These are phyloP conservation scores for Enteromius fasciolatus DNA, from an alignment of 2,797 vertebrate genomes.

Conservation along the genomic window DNA sequence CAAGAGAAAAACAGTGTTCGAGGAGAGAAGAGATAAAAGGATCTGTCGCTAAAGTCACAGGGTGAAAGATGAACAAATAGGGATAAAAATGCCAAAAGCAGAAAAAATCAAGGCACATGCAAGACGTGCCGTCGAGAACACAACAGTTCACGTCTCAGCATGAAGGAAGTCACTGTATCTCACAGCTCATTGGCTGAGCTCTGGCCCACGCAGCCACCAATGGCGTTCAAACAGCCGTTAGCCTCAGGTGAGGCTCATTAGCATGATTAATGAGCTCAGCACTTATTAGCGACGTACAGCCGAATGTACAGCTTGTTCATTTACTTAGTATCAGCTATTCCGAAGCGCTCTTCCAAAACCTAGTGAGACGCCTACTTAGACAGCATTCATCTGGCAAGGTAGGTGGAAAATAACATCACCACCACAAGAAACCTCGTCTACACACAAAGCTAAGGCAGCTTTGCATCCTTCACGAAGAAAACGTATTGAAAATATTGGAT, in stretches of 20 bases:
- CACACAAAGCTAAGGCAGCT: neutral
- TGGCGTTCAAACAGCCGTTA: conserved; percentile 41
- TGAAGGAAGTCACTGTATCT: conserved; percentile 21
- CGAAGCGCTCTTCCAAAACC: conserved; percentile 8
- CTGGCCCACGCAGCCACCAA: conserved; percentile 56
- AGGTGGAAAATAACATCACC: neutral
- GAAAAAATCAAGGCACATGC: conserved; percentile 52
- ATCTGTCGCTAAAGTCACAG: conserved; percentile 31
- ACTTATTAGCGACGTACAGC: conserved; percentile 66
- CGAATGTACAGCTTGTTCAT: conserved; percentile 47
- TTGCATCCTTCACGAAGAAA: no score
- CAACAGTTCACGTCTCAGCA: neutral
- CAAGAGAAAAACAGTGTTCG: neutral
- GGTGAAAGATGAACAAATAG: conserved; percentile 58
- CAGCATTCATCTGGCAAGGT: neutral
- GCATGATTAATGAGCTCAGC: conserved; percentile 74
- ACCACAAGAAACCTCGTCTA: neutral
- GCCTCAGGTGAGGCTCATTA: conserved; percentile 62
- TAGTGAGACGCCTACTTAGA: neutral
- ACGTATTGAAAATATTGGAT: no score
- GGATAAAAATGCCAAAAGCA: conserved; percentile 62
- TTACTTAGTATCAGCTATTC: conserved; percentile 2
- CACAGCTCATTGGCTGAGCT: conserved; percentile 44
- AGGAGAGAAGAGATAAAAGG: conserved; percentile 48
- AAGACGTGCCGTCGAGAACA: neutral